These are phyloP conservation scores for Austrofundulus limnaeus DNA, from an alignment of 2,113 vertebrate species.

Conservation along the genomic window DNA sequence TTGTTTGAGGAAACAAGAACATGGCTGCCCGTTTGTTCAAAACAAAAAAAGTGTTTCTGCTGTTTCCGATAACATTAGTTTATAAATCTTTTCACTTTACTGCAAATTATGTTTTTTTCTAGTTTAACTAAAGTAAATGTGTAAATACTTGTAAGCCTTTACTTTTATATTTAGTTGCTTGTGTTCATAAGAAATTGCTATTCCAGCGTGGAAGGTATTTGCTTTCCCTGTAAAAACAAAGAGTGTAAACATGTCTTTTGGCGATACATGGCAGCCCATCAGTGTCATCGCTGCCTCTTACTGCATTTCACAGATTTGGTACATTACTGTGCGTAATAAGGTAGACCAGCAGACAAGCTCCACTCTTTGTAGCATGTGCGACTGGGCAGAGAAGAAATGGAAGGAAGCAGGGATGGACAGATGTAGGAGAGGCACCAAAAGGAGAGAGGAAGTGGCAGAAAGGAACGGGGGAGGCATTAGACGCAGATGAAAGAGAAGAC, in stretches of 20 bases:
- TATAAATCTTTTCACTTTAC: no score
- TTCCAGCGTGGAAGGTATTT: slow-evolving; percentile 13
- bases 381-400: slow-evolving; percentile 49
- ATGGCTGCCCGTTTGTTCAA: no score
- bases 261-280: slow-evolving; percentile 25
- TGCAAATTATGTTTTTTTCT: no score
- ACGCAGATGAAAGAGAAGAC: slow-evolving; percentile 66
- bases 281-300: slow-evolving; percentile 25
- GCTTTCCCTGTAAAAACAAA: slow-evolving; percentile 36
- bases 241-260: slow-evolving; percentile 37
- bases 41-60: no score
- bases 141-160: no score
- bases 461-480: slow-evolving; percentile 38
- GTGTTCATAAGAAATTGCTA: neutral
- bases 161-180: neutral
- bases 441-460: slow-evolving; percentile 24
- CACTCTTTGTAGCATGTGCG: slow-evolving; percentile 37
- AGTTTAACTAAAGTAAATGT: no score
- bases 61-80: no score
- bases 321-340: slow-evolving; percentile 44
- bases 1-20: no score
- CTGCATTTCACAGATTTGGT: slow-evolving; percentile 31
- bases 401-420: slow-evolving; percentile 33
- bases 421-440: slow-evolving; percentile 29
- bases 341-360: slow-evolving; percentile 43